phyloP scores from a whole-genome alignment of 2,888 invertebrate genomes.

The Lasioglossum leucozonium region DNA sequence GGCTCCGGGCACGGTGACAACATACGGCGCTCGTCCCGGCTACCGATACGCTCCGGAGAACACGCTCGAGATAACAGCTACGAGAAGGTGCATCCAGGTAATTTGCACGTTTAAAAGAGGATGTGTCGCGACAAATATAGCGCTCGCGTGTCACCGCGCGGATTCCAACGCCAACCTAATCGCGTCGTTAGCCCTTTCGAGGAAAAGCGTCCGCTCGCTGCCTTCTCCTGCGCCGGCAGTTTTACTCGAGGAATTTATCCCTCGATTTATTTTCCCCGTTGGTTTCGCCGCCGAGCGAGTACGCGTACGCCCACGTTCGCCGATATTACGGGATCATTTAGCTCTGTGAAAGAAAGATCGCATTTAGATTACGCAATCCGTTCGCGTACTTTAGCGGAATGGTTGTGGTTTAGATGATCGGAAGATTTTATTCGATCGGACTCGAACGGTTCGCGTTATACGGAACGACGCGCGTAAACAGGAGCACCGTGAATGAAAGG shows the following conservation, averaged over 20 bases:
- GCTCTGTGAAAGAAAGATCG: background rate
- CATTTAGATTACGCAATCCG: background rate
- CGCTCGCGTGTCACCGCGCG: constrained; percentile 11
- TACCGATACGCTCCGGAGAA: constrained; percentile 31
- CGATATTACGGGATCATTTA: background rate
- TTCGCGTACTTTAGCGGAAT: background rate
- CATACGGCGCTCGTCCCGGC: background rate
- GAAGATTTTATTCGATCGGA: too few species aligned
- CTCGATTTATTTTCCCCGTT: background rate
- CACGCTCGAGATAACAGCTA: constrained; percentile 43
- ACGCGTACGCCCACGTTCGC: background rate
- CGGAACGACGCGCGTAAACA: background rate
- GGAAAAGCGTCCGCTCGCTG: background rate
- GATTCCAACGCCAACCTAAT: background rate
- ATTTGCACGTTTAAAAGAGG: constrained; percentile 53
- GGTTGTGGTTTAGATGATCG: background rate
- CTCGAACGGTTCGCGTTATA: too few species aligned
- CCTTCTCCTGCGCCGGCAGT: background rate
- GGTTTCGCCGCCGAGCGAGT: too few species aligned
- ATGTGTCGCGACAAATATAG: constrained; percentile 50
- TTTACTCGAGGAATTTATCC: background rate
- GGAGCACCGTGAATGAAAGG: background rate
- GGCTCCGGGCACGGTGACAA: background rate
- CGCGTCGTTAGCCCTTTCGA: background rate
- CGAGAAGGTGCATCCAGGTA: constrained; percentile 41